These are phyloP conservation scores for Acronicta aceris DNA, from an alignment of 2,888 invertebrate species.

Conservation along the genomic window DNA sequence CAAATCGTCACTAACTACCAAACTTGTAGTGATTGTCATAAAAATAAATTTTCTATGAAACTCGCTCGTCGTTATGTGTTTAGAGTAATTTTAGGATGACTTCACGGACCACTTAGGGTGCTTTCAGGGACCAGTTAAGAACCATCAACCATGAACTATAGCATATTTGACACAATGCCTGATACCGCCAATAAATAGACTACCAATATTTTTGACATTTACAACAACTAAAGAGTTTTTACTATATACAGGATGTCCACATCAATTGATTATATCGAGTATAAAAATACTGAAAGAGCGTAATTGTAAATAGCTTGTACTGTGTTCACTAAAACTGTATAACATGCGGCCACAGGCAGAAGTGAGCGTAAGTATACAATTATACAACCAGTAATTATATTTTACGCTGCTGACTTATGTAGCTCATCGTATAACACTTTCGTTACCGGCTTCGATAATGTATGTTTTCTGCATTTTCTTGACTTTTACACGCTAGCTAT, in stretches of 20 bases:
- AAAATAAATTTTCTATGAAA: no score
- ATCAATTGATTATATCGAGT: slow-evolving; percentile 31
- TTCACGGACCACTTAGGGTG: no score
- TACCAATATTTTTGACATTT: no score
- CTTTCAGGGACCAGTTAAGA: no score
- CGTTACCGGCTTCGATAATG: slow-evolving; percentile 39
- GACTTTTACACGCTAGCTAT: slow-evolving; percentile 14
- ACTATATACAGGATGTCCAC: slow-evolving; percentile 22
- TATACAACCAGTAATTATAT: slow-evolving; percentile 59
- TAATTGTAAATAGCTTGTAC: slow-evolving; percentile 82
- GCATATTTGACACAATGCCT: no score
- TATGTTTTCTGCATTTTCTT: slow-evolving; percentile 36
- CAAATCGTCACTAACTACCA: no score
- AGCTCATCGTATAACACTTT: slow-evolving; percentile 30
- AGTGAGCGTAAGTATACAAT: slow-evolving; percentile 91
- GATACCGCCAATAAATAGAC: no score
- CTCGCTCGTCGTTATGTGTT: no score
- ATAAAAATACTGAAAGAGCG: slow-evolving; percentile 26
- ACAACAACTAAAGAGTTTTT: background rate
- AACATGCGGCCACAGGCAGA: slow-evolving; percentile 91
- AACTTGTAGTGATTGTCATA: no score
- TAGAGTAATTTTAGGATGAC: no score
- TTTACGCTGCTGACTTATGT: slow-evolving; percentile 48
- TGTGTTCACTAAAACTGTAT: slow-evolving; percentile 77
- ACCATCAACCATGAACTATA: no score